Percentiles rank a stretch among this genome's conserved stretches.
These are phyloP conservation scores for Nomada hirtipes DNA, from an alignment of 2,888 invertebrate genomes.

Conservation along the genomic window DNA sequence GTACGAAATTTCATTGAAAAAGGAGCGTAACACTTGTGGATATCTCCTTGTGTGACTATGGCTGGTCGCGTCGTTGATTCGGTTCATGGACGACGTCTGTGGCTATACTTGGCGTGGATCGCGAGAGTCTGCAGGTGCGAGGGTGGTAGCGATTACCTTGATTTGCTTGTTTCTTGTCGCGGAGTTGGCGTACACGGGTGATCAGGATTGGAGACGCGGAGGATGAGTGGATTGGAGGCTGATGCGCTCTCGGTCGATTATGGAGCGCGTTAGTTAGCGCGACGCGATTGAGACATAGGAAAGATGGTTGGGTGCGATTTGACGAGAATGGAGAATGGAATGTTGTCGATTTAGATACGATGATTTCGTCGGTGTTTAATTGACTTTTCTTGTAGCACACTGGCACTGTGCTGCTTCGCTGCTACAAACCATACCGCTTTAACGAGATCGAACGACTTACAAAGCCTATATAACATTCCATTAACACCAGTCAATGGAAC, in stretches of 20 bases:
- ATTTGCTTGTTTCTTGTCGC: not conserved
- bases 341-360: conserved; percentile 2
- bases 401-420: no score
- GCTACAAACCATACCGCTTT: no score
- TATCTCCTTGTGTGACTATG: not conserved
- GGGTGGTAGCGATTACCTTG: conserved; percentile 51
- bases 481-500: conserved; percentile 5
- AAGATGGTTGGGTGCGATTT: conserved; percentile 14
- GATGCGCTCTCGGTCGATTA: conserved; percentile 2
- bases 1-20: conserved; percentile 3
- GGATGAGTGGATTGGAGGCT: conserved; percentile 20
- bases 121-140: conserved; percentile 52
- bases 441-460: no score
- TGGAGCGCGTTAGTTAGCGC: conserved; percentile 16
- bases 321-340: not conserved
- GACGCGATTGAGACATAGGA: conserved; percentile 49
- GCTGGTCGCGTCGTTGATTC: conserved; percentile 17
- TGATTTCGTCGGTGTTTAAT: not conserved
- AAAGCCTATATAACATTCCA: no score
- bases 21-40: not conserved
- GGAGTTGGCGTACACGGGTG: not conserved
- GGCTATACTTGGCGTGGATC: conserved; percentile 76
- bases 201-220: not conserved
- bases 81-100: conserved; percentile 70
- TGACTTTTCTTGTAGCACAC: no score